Evolutionary conservation across 2,888 invertebrate genomes (phyloP).

Genomic region (Camptogramma bilineatum): DNA sequence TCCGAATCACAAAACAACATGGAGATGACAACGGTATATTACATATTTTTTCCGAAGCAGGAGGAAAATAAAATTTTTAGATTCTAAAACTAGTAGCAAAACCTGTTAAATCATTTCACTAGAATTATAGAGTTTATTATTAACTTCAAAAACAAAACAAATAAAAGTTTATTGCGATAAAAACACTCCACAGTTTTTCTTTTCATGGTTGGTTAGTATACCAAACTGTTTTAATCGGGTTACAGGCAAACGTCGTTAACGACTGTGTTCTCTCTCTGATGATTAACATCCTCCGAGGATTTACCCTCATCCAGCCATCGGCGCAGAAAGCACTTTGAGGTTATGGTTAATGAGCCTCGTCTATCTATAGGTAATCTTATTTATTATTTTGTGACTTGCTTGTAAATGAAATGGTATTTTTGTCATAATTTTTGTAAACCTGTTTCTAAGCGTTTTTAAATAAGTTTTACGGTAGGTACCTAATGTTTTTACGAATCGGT

Average conservation of each 20-base stretch:
- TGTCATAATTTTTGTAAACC: too few relatives aligned
- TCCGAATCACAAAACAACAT: constrained; percentile 59
- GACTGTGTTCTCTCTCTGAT: constrained; percentile 49
- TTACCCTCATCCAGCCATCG: constrained; percentile 50
- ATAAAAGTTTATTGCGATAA: constrained; percentile 1
- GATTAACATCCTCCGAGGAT: constrained; percentile 56
- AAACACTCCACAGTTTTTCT: constrained; percentile 47
- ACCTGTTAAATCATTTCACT: background rate
- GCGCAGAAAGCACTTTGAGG: constrained; percentile 55
- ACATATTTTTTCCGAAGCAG: background rate
- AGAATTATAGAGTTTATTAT: background rate
- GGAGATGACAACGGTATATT: constrained; percentile 45
- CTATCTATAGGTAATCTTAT: constrained; percentile 46
- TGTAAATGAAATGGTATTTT: constrained; percentile 8
- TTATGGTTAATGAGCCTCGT: constrained; percentile 60
- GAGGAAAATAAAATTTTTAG: background rate
- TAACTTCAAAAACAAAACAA: background rate
- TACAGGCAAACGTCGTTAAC: constrained; percentile 62
- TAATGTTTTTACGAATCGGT: too few relatives aligned
- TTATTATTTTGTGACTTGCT: constrained; percentile 31
- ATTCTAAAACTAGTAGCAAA: background rate
- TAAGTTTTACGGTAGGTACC: too few relatives aligned
- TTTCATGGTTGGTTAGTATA: constrained; percentile 46
- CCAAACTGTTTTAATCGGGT: constrained; percentile 58
- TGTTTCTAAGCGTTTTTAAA: too few relatives aligned